Evolutionary conservation across 1,140 invertebrate species (phyloP).

Genomic region (Protaetia brevitarsis): DNA sequence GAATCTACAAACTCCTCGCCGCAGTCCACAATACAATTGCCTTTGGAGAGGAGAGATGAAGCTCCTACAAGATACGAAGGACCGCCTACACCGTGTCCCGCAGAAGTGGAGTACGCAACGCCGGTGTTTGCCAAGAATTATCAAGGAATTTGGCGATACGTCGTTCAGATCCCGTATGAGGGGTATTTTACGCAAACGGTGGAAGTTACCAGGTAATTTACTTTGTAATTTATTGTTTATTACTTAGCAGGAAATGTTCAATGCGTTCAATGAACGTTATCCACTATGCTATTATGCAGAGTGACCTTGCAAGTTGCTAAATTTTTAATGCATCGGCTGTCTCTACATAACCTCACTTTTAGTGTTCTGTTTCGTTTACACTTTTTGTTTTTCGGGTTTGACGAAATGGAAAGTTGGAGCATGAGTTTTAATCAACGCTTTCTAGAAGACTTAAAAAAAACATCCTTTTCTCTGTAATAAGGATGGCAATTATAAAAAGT

Average conservation of each 20-base stretch:
- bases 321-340: too few relatives aligned
- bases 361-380: too few relatives aligned
- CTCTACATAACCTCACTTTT: too few relatives aligned
- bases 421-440: too few relatives aligned
- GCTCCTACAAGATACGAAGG: constrained; percentile 57
- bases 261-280: neutral
- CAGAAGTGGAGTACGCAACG: constrained; percentile 89
- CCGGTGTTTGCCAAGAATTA: constrained; percentile 93
- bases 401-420: too few relatives aligned
- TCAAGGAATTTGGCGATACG: constrained; percentile 88
- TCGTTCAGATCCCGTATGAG: constrained; percentile 91
- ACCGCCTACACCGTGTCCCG: constrained; percentile 85
- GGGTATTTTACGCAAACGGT: constrained; percentile 93
- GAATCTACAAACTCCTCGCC: constrained; percentile 53
- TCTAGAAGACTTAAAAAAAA: too few relatives aligned
- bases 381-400: too few relatives aligned
- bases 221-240: neutral
- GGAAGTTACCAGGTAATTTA: constrained; percentile 74
- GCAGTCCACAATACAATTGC: constrained; percentile 35
- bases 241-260: too few relatives aligned
- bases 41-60: constrained; percentile 70
- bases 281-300: neutral
- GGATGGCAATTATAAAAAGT: too few relatives aligned
- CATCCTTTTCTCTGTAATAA: too few relatives aligned
- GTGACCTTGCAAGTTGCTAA: neutral